phyloP scores from a whole-genome alignment of 2,888 invertebrate species.

The Serripes groenlandicus region DNA sequence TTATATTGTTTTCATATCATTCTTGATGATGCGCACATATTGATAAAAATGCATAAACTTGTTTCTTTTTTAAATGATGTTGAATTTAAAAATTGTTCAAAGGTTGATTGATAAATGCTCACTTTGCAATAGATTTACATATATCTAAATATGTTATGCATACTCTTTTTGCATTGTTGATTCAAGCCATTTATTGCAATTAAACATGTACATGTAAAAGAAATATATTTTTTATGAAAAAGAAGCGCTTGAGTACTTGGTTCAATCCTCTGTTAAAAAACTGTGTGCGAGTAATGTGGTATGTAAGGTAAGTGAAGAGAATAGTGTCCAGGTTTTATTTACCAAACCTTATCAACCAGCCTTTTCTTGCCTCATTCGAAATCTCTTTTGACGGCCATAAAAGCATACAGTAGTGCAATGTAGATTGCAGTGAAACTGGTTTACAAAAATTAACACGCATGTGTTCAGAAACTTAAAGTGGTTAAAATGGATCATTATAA shows the following conservation, averaged over 20 bases:
- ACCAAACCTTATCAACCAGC: too few relatives aligned
- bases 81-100: not conserved
- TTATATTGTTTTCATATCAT: constrained; percentile 8
- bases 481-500: too few relatives aligned
- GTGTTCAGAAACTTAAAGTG: too few relatives aligned
- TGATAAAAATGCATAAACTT: not conserved
- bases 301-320: not conserved
- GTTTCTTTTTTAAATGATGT: not conserved
- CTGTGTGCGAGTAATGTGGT: too few relatives aligned
- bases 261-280: constrained; percentile 13
- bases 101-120: not conserved
- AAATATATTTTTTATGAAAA: not conserved
- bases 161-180: not conserved
- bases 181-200: not conserved
- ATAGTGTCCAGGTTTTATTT: too few relatives aligned
- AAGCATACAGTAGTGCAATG: too few relatives aligned
- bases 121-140: not conserved
- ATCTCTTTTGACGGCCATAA: too few relatives aligned
- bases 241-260: constrained; percentile 17
- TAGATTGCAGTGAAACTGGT: too few relatives aligned
- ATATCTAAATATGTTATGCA: constrained; percentile 3
- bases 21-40: not conserved
- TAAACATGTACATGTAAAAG: not conserved
- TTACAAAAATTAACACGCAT: too few relatives aligned
- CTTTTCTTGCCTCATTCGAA: too few relatives aligned